Conservation (phyloP, 2,113 vertebrate species). For the Crotalus horridus region DNA sequence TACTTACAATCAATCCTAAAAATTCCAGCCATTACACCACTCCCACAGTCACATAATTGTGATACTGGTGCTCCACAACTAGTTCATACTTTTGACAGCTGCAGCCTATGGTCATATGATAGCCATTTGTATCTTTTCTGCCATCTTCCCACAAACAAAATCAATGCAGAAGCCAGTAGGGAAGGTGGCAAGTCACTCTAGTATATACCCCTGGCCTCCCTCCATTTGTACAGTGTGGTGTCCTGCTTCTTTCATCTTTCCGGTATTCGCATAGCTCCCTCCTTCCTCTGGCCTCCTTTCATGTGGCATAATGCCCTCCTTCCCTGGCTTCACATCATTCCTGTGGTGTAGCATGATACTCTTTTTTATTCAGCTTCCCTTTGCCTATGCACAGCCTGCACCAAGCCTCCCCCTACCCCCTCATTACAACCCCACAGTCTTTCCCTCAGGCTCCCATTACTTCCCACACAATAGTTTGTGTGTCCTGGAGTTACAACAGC, state of each 20-base stretch:
- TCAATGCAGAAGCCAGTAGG: neutral
- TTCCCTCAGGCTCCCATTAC: neutral
- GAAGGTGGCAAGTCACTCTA: neutral
- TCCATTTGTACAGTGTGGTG: neutral
- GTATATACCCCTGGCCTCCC: neutral
- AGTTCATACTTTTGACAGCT: neutral
- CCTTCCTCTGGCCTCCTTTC: neutral
- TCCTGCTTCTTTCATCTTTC: neutral
- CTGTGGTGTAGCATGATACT: neutral
- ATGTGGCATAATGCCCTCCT: neutral
- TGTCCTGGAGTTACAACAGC: neutral
- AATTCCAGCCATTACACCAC: neutral
- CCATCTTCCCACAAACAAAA: neutral
- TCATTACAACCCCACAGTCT: neutral
- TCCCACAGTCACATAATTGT: neutral
- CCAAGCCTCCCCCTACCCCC: neutral
- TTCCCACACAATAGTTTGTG: neutral
- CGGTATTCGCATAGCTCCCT: neutral
- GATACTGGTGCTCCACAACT: neutral
- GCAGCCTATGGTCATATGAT: neutral
- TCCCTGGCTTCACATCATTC: neutral
- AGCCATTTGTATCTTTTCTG: neutral
- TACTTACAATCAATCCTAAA: neutral
- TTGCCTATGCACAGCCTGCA: neutral
- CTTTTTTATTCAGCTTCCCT: neutral